Evolutionary conservation across 2,113 vertebrate species (phyloP).

Genomic region (Clarias macrocephalus): DNA sequence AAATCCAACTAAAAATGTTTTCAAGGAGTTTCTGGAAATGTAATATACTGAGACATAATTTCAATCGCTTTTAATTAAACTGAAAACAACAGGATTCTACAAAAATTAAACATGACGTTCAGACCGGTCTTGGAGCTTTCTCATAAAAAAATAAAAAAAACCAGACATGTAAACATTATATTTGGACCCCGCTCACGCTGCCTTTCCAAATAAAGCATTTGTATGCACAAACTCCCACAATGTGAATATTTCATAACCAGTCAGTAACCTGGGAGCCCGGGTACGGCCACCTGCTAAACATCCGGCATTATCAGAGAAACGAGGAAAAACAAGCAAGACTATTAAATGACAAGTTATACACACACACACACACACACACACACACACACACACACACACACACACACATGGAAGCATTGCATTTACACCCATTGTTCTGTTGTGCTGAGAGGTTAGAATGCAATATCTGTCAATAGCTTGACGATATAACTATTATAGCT

Average conservation of each 20-base stretch:
- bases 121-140: too few species aligned
- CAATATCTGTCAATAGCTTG: not conserved
- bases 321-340: not conserved
- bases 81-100: not conserved
- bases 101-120: not conserved
- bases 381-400: too few species aligned
- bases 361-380: conserved; percentile 1
- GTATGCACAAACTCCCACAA: not conserved
- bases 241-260: conserved; percentile 14
- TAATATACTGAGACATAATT: not conserved
- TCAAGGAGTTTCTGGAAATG: not conserved
- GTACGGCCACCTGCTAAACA: not conserved
- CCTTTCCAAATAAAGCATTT: conserved; percentile 14
- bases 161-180: not conserved
- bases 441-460: not conserved
- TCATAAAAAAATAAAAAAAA: not conserved
- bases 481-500: not conserved
- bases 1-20: not conserved
- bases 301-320: not conserved
- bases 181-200: not conserved
- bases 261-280: not conserved
- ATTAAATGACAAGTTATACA: not conserved
- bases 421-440: not conserved
- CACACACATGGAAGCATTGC: not conserved
- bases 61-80: not conserved